phyloP scores from a whole-genome alignment of 2,113 vertebrate species.

The Spea bombifrons region DNA sequence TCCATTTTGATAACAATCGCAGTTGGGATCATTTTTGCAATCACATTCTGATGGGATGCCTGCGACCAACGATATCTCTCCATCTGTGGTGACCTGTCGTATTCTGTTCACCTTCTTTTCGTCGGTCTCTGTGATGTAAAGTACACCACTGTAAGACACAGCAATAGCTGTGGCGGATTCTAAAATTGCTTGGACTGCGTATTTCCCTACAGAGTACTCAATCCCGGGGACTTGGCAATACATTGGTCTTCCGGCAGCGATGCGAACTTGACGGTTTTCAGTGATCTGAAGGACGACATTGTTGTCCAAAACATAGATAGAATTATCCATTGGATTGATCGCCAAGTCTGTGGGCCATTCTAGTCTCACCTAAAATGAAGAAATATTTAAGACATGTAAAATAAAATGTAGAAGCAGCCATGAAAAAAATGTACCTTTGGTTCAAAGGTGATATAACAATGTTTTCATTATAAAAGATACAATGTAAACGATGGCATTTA shows the following conservation, averaged over 20 bases:
- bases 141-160: slow-evolving; percentile 84
- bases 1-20: slow-evolving; percentile 92
- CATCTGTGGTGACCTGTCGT: slow-evolving; percentile 88
- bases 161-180: slow-evolving; percentile 88
- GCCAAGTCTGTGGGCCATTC: slow-evolving; percentile 97
- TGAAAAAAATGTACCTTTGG: background rate
- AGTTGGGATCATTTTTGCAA: slow-evolving; percentile 96
- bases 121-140: slow-evolving; percentile 91
- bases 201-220: slow-evolving; percentile 77
- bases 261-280: slow-evolving; percentile 89
- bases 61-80: slow-evolving; percentile 90
- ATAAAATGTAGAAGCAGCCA: background rate
- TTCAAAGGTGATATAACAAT: too few species aligned
- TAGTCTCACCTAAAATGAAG: slow-evolving; percentile 80
- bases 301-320: slow-evolving; percentile 92
- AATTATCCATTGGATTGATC: slow-evolving; percentile 96
- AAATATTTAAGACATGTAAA: background rate
- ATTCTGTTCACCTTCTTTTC: slow-evolving; percentile 94
- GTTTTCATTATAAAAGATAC: too few species aligned
- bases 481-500: too few species aligned
- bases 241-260: slow-evolving; percentile 85
- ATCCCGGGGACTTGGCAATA: slow-evolving; percentile 86
- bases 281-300: slow-evolving; percentile 94
- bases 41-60: slow-evolving; percentile 90
- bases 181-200: slow-evolving; percentile 83